phyloP scores from a whole-genome alignment of 2,113 vertebrate genomes.

The Myrmecobius fasciatus region DNA sequence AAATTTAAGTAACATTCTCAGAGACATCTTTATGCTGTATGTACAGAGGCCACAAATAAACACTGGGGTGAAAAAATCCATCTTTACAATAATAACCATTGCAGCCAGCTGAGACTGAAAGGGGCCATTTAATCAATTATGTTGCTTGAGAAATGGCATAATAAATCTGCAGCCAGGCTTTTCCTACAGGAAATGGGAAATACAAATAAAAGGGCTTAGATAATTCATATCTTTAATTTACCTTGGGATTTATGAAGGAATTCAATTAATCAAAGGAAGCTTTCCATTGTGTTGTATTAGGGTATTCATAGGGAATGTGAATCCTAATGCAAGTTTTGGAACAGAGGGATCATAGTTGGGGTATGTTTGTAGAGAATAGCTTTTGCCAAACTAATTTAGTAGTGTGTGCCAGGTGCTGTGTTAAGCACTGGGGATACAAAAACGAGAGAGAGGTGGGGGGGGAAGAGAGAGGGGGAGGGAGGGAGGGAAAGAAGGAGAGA shows the following conservation, averaged over 20 bases:
- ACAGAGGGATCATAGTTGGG: constrained; percentile 41
- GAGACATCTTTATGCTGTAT: constrained; percentile 43
- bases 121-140: constrained; percentile 51
- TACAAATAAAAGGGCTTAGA: constrained; percentile 44
- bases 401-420: neutral
- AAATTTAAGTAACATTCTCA: constrained; percentile 60
- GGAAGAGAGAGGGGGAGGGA: neutral
- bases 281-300: constrained; percentile 31
- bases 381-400: neutral
- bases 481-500: neutral
- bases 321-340: constrained; percentile 45
- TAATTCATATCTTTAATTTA: constrained; percentile 70
- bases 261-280: constrained; percentile 63
- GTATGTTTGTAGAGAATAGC: neutral
- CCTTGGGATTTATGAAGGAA: constrained; percentile 52
- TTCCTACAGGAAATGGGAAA: constrained; percentile 46
- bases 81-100: neutral
- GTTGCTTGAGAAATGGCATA: constrained; percentile 50
- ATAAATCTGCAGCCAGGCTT: constrained; percentile 45
- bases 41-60: constrained; percentile 46
- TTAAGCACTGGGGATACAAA: neutral
- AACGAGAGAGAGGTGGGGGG: neutral
- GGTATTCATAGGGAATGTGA: neutral
- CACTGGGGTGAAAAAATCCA: constrained; percentile 20
- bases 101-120: constrained; percentile 50